Evolutionary conservation across 2,888 invertebrate species (phyloP), one percentile per base, ranked within the genome.

Genomic region (Tipula lateralis): DNA sequence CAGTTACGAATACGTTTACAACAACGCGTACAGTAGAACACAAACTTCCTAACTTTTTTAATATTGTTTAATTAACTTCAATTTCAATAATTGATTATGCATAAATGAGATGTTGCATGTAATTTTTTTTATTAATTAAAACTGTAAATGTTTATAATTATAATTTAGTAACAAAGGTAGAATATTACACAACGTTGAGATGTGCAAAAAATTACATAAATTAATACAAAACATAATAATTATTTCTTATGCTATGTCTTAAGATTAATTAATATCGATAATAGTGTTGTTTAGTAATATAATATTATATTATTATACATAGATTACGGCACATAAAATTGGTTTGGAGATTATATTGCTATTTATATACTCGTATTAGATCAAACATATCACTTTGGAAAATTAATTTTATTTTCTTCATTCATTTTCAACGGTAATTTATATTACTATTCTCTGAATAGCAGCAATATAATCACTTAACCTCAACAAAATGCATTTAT

Each of bases 191-290:
- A 66, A 66, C 24, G 66, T 24, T 66, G 9, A 66, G 66, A 66
- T 66, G 66, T 44, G 24, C 19, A 66, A 66, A 24, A 66, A 66
- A 66, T 9, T 66, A 66, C 66, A 66, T 66, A 66, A 66, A 66
- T 66, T 66, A 66, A 66, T 66, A 24, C 66, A 66, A 66, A 66
- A 66, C 66, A 66, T 66, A 66, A 66, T 66, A 24, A 66, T 7
- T 24, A 9, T 66, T 66, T 66, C 66, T 66, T 66, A 66, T 66
- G 3, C 19, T 24, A 66, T 66, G 66, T 66, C 66, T 66, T 66
- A 66, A 66, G 66, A 66, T 24, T 66, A 66, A 66, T 66, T 66
- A 66, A 66, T 66, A 66, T 66, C 66, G 66, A 66, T 66, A 66
- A 66, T 66, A 66, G 24, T 66, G 19, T 66, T 24, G 66, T 66